Evolutionary conservation across 2,888 invertebrate species (phyloP), one percentile per base, ranked within the genome.

Genomic region (Pycnomerus fuliginosus): DNA sequence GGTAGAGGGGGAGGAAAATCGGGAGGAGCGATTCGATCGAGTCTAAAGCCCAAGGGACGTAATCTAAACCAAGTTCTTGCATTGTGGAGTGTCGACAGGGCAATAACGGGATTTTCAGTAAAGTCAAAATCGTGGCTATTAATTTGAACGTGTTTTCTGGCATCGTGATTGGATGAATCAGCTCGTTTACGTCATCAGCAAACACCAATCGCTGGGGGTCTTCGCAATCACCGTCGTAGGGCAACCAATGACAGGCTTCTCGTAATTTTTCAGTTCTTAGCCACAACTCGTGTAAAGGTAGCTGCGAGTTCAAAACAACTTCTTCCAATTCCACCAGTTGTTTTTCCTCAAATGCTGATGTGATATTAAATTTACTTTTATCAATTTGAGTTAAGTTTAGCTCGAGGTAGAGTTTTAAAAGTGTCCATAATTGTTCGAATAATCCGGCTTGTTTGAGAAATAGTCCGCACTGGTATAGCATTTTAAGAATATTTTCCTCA

Each of bases 211-310:
- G 76, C 69, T 86, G 81, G 47, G 84, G 77, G 75, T 83, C 82
- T 57, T 77, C 75, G 61, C 79, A 74, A 16, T 74, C 71, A n/a
- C 55, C 74, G n/a, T 73, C 62, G 12, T 70, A 74, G 1, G 85
- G 82, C 22, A 85, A 74, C 79, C 85, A 89, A 70, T 84, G 84
- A 57, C 79, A 82, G 11, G 80, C 79, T 60, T 83, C 85, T n/a
- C 88, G 77, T 38, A 86, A 71, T 7, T 82, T 81, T 71, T 88
- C 89, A 44, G 84, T 80, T 47, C 89, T 79, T 53, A 83, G 73
- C 90, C 89, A 90, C 50, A 88, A 75, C 54, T 83, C 82, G 63
- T 82, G 79, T 62, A 84, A 72, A 15, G 89, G 89, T 62, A 90
- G 71, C 33, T 84, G 81, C 33, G 72, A 72, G 22, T 71, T 74